Conservation (phyloP, 1,140 invertebrate genomes). For the Asbolus verrucosus region DNA sequence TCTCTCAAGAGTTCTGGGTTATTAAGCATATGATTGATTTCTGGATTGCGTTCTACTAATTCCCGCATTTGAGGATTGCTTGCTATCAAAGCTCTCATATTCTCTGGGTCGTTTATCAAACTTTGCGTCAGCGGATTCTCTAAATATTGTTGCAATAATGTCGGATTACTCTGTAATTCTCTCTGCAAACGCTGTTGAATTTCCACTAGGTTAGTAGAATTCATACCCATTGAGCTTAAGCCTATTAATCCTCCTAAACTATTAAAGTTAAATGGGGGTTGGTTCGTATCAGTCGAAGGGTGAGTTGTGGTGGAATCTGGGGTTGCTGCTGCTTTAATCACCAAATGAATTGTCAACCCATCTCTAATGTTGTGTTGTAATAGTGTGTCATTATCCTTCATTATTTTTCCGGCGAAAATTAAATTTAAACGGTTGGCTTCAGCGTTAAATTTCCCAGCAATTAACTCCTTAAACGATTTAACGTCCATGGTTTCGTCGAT, state of each 20-base stretch:
- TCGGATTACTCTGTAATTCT: conserved; percentile 90
- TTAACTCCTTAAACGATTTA: conserved; percentile 88
- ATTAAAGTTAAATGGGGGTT: conserved; percentile 76
- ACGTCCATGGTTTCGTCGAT: conserved; percentile 87
- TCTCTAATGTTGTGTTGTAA: conserved; percentile 91
- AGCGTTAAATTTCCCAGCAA: conserved; percentile 88
- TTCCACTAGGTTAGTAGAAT: conserved; percentile 88
- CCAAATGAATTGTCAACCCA: conserved; percentile 95
- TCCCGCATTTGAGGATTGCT: conserved; percentile 98
- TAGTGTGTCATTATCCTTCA: conserved; percentile 94
- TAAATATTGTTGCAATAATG: conserved; percentile 90
- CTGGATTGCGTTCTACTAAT: conserved; percentile 95
- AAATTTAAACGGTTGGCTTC: conserved; percentile 91
- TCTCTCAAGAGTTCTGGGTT: conserved; percentile 95
- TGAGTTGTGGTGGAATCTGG: conserved; percentile 71
- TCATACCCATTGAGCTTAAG: conserved; percentile 84
- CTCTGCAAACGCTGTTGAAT: conserved; percentile 90
- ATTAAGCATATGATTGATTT: conserved; percentile 97
- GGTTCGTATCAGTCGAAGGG: conserved; percentile 63
- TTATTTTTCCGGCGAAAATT: conserved; percentile 98
- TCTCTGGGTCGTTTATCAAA: conserved; percentile 95
- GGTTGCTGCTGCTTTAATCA: conserved; percentile 79
- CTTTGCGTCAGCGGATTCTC: conserved; percentile 96
- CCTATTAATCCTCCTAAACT: conserved; percentile 86
- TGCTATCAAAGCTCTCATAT: conserved; percentile 90